These are phyloP conservation scores for Coracopsis vasa DNA, from an alignment of 2,113 vertebrate species.

Conservation along the genomic window DNA sequence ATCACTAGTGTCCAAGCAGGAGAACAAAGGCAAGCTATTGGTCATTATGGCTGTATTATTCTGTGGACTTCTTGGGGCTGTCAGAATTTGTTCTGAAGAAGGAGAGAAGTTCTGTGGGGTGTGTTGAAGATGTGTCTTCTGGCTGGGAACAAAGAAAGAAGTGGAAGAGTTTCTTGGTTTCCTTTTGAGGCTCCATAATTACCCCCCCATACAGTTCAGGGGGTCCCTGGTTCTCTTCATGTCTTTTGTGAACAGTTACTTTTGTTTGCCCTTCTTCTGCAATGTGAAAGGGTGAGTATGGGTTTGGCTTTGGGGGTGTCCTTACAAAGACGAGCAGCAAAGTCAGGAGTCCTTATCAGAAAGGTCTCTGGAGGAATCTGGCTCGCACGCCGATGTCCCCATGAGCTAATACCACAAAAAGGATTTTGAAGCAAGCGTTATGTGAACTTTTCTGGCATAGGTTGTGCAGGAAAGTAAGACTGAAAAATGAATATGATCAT, in stretches of 20 bases:
- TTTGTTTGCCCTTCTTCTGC: background rate
- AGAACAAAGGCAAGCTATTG: conserved; percentile 42
- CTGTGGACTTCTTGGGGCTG: background rate
- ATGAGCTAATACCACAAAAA: background rate
- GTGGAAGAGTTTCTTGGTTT: background rate
- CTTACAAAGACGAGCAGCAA: background rate
- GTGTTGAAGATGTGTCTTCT: background rate
- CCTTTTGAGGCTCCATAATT: background rate
- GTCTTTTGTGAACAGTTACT: background rate
- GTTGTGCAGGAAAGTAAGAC: background rate
- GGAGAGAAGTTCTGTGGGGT: background rate
- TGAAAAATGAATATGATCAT: background rate
- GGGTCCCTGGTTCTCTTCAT: background rate
- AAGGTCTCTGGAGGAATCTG: background rate
- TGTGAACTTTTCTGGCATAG: background rate
- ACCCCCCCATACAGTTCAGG: background rate
- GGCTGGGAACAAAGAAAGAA: background rate
- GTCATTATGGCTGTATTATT: conserved; percentile 8
- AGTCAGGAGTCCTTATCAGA: background rate
- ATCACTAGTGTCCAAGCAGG: background rate
- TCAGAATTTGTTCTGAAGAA: conserved; percentile 4
- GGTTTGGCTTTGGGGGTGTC: background rate
- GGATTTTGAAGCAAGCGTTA: background rate
- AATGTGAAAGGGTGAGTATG: background rate
- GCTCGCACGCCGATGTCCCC: rapidly evolving